These are phyloP conservation scores for Phengaris arion DNA, from an alignment of 2,888 invertebrate species.

Conservation along the genomic window DNA sequence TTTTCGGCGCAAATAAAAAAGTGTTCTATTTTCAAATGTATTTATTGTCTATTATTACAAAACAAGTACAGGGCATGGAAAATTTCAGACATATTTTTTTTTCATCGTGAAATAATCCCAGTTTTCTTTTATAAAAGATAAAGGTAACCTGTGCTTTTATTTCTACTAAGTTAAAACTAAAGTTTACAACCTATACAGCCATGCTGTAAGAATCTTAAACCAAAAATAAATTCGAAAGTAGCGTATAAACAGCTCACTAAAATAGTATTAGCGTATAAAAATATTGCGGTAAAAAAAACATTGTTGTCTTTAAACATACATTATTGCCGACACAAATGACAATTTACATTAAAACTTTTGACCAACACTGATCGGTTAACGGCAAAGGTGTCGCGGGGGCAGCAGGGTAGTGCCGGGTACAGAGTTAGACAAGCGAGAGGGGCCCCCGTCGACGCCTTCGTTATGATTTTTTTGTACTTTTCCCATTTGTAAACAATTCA, in stretches of 20 bases:
- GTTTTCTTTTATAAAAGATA: neutral
- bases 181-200: constrained; percentile 16
- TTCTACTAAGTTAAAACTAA: neutral
- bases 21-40: constrained; percentile 23
- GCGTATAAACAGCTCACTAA: constrained; percentile 1
- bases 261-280: neutral
- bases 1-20: constrained; percentile 32
- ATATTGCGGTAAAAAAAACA: constrained; percentile 32
- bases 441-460: neutral
- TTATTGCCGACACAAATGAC: constrained; percentile 44
- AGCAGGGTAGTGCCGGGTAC: neutral
- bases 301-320: constrained; percentile 45
- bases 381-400: constrained; percentile 35
- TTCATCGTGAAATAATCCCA: neutral
- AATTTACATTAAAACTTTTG: constrained; percentile 37
- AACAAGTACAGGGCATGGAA: constrained; percentile 27
- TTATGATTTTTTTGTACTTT: constrained; percentile 27
- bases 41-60: constrained; percentile 22
- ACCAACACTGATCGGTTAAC: constrained; percentile 41
- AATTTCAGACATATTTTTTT: constrained; percentile 21
- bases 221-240: constrained; percentile 24
- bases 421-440: neutral
- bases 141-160: constrained; percentile 8
- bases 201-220: constrained; percentile 13
- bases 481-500: constrained; percentile 28